These are phyloP conservation scores for Archocentrus centrarchus DNA, from an alignment of 2,113 vertebrate species.

Conservation along the genomic window DNA sequence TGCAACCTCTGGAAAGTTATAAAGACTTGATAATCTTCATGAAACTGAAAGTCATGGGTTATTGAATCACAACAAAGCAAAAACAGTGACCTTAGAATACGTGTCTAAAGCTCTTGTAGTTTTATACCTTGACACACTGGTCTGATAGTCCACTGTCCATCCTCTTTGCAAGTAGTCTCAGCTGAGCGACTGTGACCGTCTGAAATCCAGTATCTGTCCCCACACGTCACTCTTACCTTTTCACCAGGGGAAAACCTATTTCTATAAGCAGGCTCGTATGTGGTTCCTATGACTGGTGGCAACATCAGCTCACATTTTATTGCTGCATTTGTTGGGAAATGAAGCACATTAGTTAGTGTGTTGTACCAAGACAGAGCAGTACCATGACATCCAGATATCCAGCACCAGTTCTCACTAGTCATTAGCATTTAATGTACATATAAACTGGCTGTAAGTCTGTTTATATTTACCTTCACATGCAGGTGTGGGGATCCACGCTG, in stretches of 20 bases:
- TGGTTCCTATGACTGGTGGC: rapidly evolving
- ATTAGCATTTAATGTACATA: rapidly evolving
- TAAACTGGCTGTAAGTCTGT: background rate
- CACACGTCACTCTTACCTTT: background rate
- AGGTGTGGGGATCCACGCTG: conserved; percentile 67
- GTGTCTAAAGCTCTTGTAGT: background rate
- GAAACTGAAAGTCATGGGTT: background rate
- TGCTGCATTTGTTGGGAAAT: background rate
- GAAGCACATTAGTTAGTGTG: no score
- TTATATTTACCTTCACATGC: conserved; percentile 65
- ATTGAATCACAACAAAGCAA: background rate
- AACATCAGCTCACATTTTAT: conserved; percentile 35
- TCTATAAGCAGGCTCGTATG: background rate
- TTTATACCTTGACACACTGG: conserved; percentile 60
- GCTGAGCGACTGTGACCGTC: rapidly evolving
- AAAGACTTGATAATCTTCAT: background rate
- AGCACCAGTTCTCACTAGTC: background rate
- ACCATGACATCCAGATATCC: no score
- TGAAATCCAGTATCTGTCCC: background rate
- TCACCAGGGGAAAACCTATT: conserved; percentile 24
- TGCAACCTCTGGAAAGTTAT: conserved; percentile 43
- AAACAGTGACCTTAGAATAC: background rate
- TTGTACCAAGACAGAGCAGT: no score
- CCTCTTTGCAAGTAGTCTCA: background rate
- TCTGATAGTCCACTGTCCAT: conserved; percentile 24